Evolutionary conservation across 2,797 vertebrate genomes (phyloP), one percentile per base, ranked within the genome.

Genomic region (Pelobates cultripes): DNA sequence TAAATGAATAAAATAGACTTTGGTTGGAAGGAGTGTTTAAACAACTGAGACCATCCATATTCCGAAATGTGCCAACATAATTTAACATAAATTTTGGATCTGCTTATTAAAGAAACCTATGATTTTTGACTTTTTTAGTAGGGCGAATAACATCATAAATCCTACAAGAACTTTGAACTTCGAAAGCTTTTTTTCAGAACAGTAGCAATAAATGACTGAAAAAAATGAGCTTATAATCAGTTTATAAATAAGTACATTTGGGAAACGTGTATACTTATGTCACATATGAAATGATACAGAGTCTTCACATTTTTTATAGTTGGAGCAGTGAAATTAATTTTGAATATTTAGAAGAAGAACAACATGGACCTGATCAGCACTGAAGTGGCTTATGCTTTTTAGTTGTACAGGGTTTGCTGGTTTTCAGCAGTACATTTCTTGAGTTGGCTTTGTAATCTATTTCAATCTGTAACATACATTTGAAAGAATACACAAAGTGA

Each of bases 121-220:
- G 28, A 57, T 57, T 57, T 51, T 47, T 1, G 45, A n/a, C n/a
- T n/a, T 1, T 47, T 47, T 47, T 47, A 47, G 4, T 47, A 4
- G 45, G 45, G 45, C 45, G 9, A 47, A 10, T 57, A 41, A 28
- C 15, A 12, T 4, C 2, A 10, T 4, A 53, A 7, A 28, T 72
- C 17, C 7, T 55, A 8, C 17, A 13, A 40, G 28, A n/a, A n/a
- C n/a, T n/a, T n/a, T n/a, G n/a, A n/a, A n/a, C n/a, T n/a, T n/a
- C n/a, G n/a, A n/a, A n/a, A n/a, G 14, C 61, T 67, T 13, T 57
- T 57, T 68, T 42, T 63, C 42, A 57, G 67, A 70, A 7, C 72
- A 78, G 55, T 70, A 84, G 82, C 82, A 84, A 84, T 84, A 84
- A 84, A 43, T 53, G 44, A 78, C 76, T 64, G 57, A 55, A 17